Evolutionary conservation across 1,140 invertebrate genomes (phyloP).

Genomic region (Mycetomoellerius zeteki): DNA sequence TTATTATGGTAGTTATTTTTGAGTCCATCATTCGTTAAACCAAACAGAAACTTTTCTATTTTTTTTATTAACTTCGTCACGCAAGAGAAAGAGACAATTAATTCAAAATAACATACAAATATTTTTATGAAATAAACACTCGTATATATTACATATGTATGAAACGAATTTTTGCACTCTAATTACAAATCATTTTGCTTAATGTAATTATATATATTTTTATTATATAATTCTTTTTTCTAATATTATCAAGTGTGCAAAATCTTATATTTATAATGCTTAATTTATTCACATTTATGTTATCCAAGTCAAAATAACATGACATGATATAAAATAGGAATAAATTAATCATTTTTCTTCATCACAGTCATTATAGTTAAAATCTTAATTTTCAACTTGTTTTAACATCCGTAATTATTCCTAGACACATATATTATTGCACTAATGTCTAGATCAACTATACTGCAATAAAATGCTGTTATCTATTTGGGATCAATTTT

Average conservation of each 20-base stretch:
- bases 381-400: constrained; percentile 14
- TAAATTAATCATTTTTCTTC: constrained; percentile 28
- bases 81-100: not conserved
- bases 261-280: constrained; percentile 33
- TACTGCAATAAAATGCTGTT: not conserved
- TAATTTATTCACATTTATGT: constrained; percentile 29
- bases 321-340: not conserved
- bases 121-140: not conserved
- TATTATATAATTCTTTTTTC: constrained; percentile 13
- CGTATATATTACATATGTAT: not conserved
- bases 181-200: not conserved
- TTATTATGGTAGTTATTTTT: not conserved
- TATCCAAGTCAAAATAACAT: constrained; percentile 5
- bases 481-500: constrained; percentile 7
- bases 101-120: not conserved
- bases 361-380: constrained; percentile 47
- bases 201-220: constrained; percentile 8
- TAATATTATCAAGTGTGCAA: not conserved
- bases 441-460: constrained; percentile 10
- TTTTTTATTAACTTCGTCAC: not conserved
- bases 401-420: constrained; percentile 13
- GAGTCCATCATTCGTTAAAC: not conserved
- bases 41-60: constrained; percentile 7
- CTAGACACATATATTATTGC: constrained; percentile 4
- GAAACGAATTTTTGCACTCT: not conserved